A percentile compares a stretch with the other conserved stretches of the same genome.
phyloP scores from a whole-genome alignment of 2,113 vertebrate genomes.

The Acinonyx jubatus region DNA sequence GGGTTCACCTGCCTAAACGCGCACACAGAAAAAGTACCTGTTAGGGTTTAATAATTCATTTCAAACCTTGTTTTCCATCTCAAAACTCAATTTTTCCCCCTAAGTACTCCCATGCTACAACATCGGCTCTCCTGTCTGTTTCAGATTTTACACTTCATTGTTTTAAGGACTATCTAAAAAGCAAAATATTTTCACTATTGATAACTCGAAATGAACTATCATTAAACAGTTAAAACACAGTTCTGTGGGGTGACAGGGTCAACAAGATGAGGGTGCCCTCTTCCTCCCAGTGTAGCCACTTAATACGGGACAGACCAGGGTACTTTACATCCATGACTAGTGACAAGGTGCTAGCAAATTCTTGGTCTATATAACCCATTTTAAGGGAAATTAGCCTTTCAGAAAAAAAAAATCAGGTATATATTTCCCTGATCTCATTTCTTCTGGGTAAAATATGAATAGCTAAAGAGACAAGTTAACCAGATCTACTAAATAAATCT shows the following conservation, averaged over 20 bases:
- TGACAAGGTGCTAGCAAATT: background rate
- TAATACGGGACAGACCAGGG: background rate
- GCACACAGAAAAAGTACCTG: background rate
- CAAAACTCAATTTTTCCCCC: background rate
- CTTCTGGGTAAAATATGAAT: background rate
- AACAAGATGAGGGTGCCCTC: accelerated
- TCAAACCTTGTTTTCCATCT: background rate
- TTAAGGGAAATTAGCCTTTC: background rate
- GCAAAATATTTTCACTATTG: background rate
- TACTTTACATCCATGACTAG: accelerated
- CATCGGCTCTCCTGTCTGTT: background rate
- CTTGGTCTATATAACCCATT: background rate
- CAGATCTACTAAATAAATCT: background rate
- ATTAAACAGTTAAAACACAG: background rate
- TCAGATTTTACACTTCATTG: background rate
- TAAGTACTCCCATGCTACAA: background rate
- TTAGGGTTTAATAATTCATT: background rate
- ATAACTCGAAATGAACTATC: background rate
- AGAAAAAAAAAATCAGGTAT: background rate
- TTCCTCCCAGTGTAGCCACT: too few species aligned
- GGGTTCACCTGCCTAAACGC: background rate
- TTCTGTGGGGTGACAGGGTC: background rate
- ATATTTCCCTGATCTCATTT: background rate
- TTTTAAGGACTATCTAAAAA: background rate
- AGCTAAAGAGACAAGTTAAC: background rate